Evolutionary conservation across 2,888 invertebrate genomes (phyloP), one percentile per base, ranked within the genome.

Genomic region (Pseudoips prasinana): DNA sequence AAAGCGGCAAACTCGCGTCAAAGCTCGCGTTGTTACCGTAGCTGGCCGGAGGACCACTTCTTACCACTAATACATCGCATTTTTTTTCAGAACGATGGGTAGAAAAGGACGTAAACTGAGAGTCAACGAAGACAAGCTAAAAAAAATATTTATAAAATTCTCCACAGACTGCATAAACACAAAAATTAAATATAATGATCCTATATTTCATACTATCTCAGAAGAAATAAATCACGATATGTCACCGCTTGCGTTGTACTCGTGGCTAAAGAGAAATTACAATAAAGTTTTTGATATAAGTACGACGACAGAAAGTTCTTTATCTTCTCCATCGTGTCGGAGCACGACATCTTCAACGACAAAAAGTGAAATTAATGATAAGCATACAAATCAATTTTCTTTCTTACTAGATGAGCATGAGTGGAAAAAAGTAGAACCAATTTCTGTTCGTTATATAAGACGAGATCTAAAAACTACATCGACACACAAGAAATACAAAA

Each of bases 1-100:
- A 35, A 35, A 29, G 35, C 35, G 35, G 35, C 35, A 35, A 35
- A 35, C 35, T 35, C 35, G 35, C 35, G 35, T 35, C 33, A 34
- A 34, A 34, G 33, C 33, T 34, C 33, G 33, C 33, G 33, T 34
- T 34, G 33, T 34, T 34, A 35, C 33, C 33, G 33, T 33, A 33
- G 33, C 28, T 36, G 36, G 35, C 30, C 36, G 36, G 36, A 36
- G 34, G 25, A 34, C 34, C 34, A 34, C 34, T 34, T 34, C 34
- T 34, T 34, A 34, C 34, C 34, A 34, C 34, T 34, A 34, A 35
- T 35, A 29, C 29, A 35, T 35, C 29, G 34, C 29, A 35, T 35
- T 35, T 35, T 29, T 35, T 35, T 35, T 29, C 34, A 35, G 34
- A 35, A 35, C 29, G 34, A 35, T 35, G 29, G 29, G 29, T 29